phyloP scores from a whole-genome alignment of 2,113 vertebrate genomes.

The Xerus inauris region DNA sequence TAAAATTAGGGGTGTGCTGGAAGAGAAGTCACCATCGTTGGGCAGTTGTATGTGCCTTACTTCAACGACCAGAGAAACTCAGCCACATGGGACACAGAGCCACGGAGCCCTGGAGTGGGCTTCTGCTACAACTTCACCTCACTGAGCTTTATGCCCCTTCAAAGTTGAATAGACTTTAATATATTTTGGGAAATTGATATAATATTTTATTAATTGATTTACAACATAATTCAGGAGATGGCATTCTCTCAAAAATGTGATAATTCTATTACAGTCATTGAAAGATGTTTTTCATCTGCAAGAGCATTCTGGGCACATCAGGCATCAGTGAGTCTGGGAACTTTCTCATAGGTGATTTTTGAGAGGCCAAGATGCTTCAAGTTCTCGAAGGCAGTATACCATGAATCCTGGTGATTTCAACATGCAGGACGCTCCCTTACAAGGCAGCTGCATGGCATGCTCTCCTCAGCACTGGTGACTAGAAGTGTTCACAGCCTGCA shows the following conservation, averaged over 20 bases:
- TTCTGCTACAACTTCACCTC: background rate
- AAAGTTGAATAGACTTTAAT: background rate
- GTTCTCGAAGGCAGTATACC: background rate
- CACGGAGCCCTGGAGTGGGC: background rate
- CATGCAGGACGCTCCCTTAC: fast-evolving
- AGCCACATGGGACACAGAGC: fast-evolving
- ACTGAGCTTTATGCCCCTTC: fast-evolving
- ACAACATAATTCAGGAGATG: background rate
- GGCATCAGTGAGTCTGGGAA: background rate
- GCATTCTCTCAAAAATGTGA: background rate
- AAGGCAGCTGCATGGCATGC: background rate
- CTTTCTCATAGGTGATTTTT: fast-evolving
- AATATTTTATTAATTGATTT: background rate
- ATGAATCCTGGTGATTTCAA: background rate
- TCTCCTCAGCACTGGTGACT: fast-evolving
- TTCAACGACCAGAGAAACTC: background rate
- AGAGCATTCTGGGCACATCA: fast-evolving
- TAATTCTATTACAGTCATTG: background rate
- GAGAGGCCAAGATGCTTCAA: background rate
- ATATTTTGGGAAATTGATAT: background rate
- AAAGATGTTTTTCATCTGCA: background rate
- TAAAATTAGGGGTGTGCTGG: background rate
- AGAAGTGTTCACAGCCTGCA: fast-evolving
- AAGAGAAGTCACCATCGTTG: background rate
- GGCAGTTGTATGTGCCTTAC: background rate